Evolutionary conservation across 2,888 invertebrate species (phyloP).

Genomic region (Microchrysa polita): DNA sequence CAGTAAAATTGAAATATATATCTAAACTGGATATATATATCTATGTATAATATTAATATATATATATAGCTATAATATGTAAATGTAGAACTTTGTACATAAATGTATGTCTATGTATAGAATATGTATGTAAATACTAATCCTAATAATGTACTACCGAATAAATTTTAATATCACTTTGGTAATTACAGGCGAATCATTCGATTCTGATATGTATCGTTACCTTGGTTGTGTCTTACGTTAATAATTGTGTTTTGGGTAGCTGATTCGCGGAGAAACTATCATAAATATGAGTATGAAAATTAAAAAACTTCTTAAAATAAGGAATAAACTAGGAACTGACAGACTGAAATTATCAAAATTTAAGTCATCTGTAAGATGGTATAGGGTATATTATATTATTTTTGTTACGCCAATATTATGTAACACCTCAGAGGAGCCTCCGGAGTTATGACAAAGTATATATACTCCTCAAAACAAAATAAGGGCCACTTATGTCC

Average conservation of each 20-base stretch:
- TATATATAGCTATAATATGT: conserved; percentile 42
- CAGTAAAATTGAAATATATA: no score
- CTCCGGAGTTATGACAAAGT: no score
- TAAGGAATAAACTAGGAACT: no score
- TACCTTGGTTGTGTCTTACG: conserved; percentile 73
- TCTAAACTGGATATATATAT: no score
- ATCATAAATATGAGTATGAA: neutral
- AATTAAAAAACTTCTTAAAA: no score
- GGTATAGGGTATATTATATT: no score
- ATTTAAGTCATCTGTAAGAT: no score
- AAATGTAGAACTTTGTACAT: conserved; percentile 46
- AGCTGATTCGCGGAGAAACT: conserved; percentile 41
- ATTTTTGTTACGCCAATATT: no score
- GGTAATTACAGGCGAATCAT: conserved; percentile 71
- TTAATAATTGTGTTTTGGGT: conserved; percentile 52
- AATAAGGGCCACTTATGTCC: no score
- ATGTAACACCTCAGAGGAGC: no score
- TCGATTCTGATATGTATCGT: conserved; percentile 78
- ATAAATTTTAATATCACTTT: conserved; percentile 64
- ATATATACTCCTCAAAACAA: no score
- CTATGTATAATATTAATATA: conserved; percentile 30
- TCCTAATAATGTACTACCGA: conserved; percentile 26
- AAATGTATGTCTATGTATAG: conserved; percentile 52
- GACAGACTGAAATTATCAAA: no score
- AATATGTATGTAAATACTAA: conserved; percentile 48